These are phyloP conservation scores for Hedychridium roseum DNA, from an alignment of 2,888 invertebrate genomes.

Conservation along the genomic window DNA sequence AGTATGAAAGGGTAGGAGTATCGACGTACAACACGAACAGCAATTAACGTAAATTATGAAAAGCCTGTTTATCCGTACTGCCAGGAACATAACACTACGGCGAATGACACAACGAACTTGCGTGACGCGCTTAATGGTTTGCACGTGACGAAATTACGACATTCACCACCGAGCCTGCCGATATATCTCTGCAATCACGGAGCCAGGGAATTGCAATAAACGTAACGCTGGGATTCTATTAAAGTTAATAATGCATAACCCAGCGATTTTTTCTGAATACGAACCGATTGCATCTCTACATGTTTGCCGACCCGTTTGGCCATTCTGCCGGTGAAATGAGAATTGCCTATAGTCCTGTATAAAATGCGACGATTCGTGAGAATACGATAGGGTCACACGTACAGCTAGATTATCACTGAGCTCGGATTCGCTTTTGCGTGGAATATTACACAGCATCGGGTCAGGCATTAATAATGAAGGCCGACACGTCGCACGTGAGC, in stretches of 20 bases:
- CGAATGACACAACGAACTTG: too few relatives aligned
- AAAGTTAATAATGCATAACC: constrained; percentile 37
- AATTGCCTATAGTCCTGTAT: constrained; percentile 22
- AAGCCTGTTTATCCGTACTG: too few relatives aligned
- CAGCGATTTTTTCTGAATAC: constrained; percentile 11
- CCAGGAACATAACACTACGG: too few relatives aligned
- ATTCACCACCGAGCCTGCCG: too few relatives aligned
- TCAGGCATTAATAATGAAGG: constrained; percentile 37
- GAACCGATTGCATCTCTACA: constrained; percentile 21
- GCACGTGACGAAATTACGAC: too few relatives aligned
- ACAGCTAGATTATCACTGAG: constrained; percentile 21
- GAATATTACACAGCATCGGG: constrained; percentile 34
- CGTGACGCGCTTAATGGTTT: too few relatives aligned
- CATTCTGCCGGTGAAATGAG: constrained; percentile 14
- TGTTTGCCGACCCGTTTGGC: constrained; percentile 5
- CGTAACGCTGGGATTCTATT: constrained; percentile 23
- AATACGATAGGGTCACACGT: constrained; percentile 11
- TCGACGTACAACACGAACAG: too few relatives aligned
- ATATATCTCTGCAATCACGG: too few relatives aligned
- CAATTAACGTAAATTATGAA: too few relatives aligned
- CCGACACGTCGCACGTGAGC: constrained; percentile 18
- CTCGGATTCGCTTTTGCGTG: constrained; percentile 35
- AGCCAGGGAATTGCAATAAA: too few relatives aligned
- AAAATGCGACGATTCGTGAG: constrained; percentile 28
- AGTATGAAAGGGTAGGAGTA: too few relatives aligned